These are phyloP conservation scores for Cygnus olor DNA, from an alignment of 2,797 vertebrate genomes.

Conservation along the genomic window DNA sequence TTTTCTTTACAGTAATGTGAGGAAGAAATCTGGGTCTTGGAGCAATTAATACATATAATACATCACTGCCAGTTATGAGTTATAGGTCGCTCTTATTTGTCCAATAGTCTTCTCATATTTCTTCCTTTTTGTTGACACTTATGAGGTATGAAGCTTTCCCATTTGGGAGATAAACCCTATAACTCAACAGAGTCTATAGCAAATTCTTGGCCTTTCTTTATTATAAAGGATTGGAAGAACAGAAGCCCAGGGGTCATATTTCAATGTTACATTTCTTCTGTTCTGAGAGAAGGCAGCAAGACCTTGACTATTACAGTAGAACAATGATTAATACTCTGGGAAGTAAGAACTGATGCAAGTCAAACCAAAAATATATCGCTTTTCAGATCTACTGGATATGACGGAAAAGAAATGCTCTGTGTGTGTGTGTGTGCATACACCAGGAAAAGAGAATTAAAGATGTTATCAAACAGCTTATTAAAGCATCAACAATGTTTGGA, in stretches of 20 bases:
- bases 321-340: constrained; percentile 68
- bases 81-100: constrained; percentile 52
- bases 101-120: constrained; percentile 49
- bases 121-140: constrained; percentile 45
- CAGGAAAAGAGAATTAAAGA: not conserved
- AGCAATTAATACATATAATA: constrained; percentile 57
- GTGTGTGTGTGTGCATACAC: not conserved
- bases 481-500: not conserved
- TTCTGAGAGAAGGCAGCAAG: constrained; percentile 61
- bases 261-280: constrained; percentile 67
- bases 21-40: constrained; percentile 64
- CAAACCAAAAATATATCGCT: constrained; percentile 46
- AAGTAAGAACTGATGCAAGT: constrained; percentile 65
- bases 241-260: constrained; percentile 71
- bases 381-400: constrained; percentile 52
- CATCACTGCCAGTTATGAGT: constrained; percentile 50
- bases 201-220: constrained; percentile 69
- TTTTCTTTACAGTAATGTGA: constrained; percentile 54
- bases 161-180: constrained; percentile 72
- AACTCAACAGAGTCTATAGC: constrained; percentile 68
- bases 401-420: not conserved
- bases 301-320: constrained; percentile 74
- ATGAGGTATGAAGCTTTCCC: constrained; percentile 62
- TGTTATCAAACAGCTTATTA: not conserved
- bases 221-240: constrained; percentile 64